Base-by-base conservation (phyloP, 2,888 invertebrate species). In the Ichneumon xanthorius region DNA sequence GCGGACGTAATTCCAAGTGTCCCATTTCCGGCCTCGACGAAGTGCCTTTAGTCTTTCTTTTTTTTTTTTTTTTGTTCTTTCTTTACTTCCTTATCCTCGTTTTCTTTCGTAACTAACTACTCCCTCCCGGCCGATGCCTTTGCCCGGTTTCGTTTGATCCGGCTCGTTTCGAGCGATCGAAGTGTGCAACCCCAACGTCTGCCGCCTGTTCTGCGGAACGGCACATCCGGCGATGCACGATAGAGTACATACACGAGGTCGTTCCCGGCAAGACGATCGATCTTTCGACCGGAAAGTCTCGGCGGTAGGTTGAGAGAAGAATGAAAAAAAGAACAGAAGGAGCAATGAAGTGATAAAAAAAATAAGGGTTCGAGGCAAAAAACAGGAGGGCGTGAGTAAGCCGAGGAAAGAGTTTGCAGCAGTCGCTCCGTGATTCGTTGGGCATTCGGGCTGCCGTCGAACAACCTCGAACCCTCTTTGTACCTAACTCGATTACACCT, bases 191-290 rank as follows among this genome's bases (percentile, higher is more conserved):
- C 14, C 26, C 19, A 22, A 33, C 78, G 55, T 80, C 77, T 53
- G 40, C 61, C 78, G 78, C 37, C 77, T 63, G 77, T 80, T 67
- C 72, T 22, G 37, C 48, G 26, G 68, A 75, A 50, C 45, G 65
- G 61, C 63, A 75, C 48, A 67, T 65, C 48, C 72, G 72, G 67
- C 55, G 14, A 58, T 58, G 26, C 58, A 58, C 58, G 58, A 58
- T 48, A 16, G 45, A 48, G 45, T 48, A 48, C 45, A 48, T 4
- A 48, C 45, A 30, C 61, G 37, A 73, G 40, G 55, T 58, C 71
- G 40, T 73, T 73, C 61, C 68, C 72, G 77, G 67, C 77, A n/a
- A 68, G 71, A 71, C 85, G 85, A 87, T 85, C 85, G 83, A 83
- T 58, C 58, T 81, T 76, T 83, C 82, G 71, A 61, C 75, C 78